Base-by-base conservation (phyloP, 2,113 vertebrate species). In the Dasyurus viverrinus region DNA sequence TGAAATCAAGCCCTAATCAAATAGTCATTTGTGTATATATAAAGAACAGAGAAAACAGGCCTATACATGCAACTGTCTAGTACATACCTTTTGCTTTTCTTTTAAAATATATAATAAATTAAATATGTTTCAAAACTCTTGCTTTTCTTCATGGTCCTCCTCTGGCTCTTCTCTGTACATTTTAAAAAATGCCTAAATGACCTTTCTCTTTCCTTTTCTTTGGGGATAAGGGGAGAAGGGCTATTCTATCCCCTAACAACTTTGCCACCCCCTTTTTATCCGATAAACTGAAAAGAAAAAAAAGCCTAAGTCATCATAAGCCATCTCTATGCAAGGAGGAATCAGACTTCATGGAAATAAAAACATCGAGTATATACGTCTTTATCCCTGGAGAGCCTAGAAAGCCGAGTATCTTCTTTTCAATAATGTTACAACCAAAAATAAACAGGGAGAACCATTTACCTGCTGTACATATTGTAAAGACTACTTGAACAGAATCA, bases 401-500 rank as follows among this genome's bases (percentile, higher is more conserved):
- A 50, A 91, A 54, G 42, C 14, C 0, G 93, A 93, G 14, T 14
- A 22, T 48, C 95, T 92, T 95, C 90, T 92, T 91, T 92, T 92
- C 89, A 54, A 90, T 60, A 57, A 95, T 6, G 50, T 36, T 91
- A 68, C 26, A 36, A 52, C 84, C 90, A 95, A 0, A 52, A 95
- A 92, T 25, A 96, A 36, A 97, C 0, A 94, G 47, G 96, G 60
- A 94, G 95, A 94, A 10, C 19, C 4, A 94, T 47, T 98, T 98
- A 99, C 99, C 99, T 99, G 99, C 99, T 98, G 99, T 99, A 99
- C 99, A 99, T 99, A 99, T 99, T 98, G 99, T 99, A 97, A 99
- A 99, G 98, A 99, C 99, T 98, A 99, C 99, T 98, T 99, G 99
- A 98, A 99, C 99, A 0, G 99, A 99, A 98, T 99, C 99, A 90